Evolutionary conservation across 2,888 invertebrate species (phyloP).

Genomic region (Ethmia dodecea): DNA sequence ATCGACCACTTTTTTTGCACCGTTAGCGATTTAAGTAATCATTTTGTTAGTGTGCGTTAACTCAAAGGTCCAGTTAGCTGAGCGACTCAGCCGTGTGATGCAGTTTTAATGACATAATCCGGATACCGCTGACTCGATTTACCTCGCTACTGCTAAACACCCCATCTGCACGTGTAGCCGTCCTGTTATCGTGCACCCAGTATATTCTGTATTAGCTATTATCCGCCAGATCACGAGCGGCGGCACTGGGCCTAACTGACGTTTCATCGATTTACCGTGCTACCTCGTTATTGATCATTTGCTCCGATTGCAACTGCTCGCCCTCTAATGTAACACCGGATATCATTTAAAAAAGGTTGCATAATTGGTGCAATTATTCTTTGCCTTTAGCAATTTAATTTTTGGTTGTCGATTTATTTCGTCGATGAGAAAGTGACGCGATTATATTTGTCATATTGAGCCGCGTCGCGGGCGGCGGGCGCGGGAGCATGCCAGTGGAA

Average conservation of each 20-base stretch:
- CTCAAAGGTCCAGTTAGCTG: constrained; percentile 47
- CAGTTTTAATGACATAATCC: constrained; percentile 72
- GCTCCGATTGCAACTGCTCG: constrained; percentile 37
- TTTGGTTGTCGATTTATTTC: not conserved
- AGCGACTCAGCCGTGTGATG: constrained; percentile 52
- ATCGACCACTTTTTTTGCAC: constrained; percentile 22
- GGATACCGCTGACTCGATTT: constrained; percentile 68
- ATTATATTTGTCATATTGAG: constrained; percentile 17
- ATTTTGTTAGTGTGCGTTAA: too few relatives aligned
- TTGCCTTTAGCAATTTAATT: constrained; percentile 21
- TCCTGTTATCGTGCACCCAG: constrained; percentile 31
- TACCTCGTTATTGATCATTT: constrained; percentile 43
- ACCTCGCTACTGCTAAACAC: constrained; percentile 55
- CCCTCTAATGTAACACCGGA: constrained; percentile 30
- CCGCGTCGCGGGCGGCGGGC: constrained; percentile 7
- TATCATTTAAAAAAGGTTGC: constrained; percentile 36
- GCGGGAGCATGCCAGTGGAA: constrained; percentile 23
- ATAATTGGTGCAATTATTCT: constrained; percentile 35
- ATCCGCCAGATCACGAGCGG: constrained; percentile 38
- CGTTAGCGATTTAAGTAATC: constrained; percentile 10
- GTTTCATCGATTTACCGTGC: constrained; percentile 45
- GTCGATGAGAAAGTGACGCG: constrained; percentile 3
- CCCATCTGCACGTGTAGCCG: constrained; percentile 45
- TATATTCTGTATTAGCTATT: constrained; percentile 49
- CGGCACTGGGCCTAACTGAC: constrained; percentile 28